phyloP scores from a whole-genome alignment of 2,888 invertebrate species.

The Drosophila formosana region DNA sequence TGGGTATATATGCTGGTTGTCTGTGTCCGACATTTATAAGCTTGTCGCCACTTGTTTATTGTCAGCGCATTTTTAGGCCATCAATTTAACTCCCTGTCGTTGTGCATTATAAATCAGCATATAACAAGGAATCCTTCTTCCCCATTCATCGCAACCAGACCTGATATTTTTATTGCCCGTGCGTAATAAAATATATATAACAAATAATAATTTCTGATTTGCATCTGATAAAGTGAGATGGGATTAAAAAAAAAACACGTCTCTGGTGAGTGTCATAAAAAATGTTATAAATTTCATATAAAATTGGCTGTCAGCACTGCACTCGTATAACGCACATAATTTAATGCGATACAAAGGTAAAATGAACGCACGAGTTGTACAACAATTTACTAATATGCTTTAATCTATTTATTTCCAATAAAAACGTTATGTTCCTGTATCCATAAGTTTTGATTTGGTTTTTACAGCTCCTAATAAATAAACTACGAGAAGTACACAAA shows the following conservation, averaged over 20 bases:
- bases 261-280: conserved; percentile 38
- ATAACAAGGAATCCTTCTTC: conserved; percentile 16
- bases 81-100: conserved; percentile 47
- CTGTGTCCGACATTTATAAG: conserved; percentile 56
- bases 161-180: conserved; percentile 43
- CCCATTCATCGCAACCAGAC: conserved; percentile 1
- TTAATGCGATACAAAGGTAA: background rate
- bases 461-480: too few relatives aligned
- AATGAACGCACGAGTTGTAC: background rate
- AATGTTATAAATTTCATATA: conserved; percentile 11
- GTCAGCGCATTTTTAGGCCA: conserved; percentile 52
- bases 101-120: conserved; percentile 69
- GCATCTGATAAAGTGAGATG: conserved; percentile 58
- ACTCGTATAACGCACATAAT: conserved; percentile 1
- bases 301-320: conserved; percentile 4
- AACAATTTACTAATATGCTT: background rate
- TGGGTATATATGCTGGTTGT: conserved; percentile 24
- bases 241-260: conserved; percentile 44
- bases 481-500: background rate
- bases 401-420: background rate
- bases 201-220: conserved; percentile 48
- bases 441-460: too few relatives aligned
- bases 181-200: conserved; percentile 53
- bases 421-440: too few relatives aligned
- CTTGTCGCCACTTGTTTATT: conserved; percentile 60